Evolutionary conservation across 2,113 vertebrate genomes (phyloP).

Genomic region (Gadus chalcogrammus): DNA sequence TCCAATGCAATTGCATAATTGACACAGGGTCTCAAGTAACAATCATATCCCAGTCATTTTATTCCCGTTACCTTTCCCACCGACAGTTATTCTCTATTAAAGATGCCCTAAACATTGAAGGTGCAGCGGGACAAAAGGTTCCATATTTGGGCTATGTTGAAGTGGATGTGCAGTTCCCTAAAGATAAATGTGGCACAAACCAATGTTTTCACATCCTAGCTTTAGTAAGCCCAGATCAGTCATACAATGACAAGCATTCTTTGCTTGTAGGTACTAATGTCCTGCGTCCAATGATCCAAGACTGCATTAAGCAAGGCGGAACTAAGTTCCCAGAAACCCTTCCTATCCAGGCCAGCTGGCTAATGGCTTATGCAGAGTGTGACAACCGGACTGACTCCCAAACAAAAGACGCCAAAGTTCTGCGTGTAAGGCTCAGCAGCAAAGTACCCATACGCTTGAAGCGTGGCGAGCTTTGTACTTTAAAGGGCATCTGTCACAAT

Average conservation of each 20-base stretch:
- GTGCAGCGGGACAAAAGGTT: conserved; percentile 21
- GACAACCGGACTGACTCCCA: background rate
- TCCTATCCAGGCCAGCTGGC: conserved; percentile 2
- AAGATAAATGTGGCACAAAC: conserved; percentile 13
- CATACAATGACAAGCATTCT: conserved; percentile 15
- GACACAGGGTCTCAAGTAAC: conserved; percentile 17
- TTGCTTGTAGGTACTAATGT: conserved; percentile 14
- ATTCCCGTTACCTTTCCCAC: conserved; percentile 8
- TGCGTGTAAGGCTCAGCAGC: conserved; percentile 16
- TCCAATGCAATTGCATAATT: conserved; percentile 15
- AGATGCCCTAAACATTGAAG: conserved; percentile 5
- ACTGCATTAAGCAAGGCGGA: conserved; percentile 13
- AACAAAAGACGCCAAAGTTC: background rate
- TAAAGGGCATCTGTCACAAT: conserved; percentile 7
- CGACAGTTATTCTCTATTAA: background rate
- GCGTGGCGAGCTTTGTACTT: background rate
- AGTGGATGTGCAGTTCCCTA: conserved; percentile 11
- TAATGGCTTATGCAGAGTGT: background rate
- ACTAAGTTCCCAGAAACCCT: background rate
- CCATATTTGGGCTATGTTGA: conserved; percentile 24
- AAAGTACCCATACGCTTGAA: conserved; percentile 1
- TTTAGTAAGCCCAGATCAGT: conserved; percentile 9
- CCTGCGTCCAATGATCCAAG: conserved; percentile 9
- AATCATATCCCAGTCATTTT: conserved; percentile 15
- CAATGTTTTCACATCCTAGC: conserved; percentile 1